phyloP scores from a whole-genome alignment of 2,113 vertebrate genomes.

The Rattus rattus region DNA sequence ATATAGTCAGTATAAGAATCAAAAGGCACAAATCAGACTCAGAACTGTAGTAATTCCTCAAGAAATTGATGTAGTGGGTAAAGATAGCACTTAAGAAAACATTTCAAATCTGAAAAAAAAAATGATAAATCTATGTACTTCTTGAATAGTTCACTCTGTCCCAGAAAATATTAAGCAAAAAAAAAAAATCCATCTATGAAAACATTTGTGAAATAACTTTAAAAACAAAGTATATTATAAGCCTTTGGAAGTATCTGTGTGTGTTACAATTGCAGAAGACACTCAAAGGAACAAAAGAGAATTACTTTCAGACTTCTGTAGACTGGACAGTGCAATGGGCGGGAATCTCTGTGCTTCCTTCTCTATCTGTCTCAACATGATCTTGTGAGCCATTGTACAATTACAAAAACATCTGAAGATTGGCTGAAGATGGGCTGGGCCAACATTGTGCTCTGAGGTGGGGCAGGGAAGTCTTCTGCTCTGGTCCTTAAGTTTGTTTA shows the following conservation, averaged over 20 bases:
- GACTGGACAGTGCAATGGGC: not conserved
- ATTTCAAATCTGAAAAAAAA: constrained; percentile 16
- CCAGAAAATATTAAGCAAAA: constrained; percentile 13
- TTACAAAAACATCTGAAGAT: not conserved
- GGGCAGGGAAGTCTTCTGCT: not conserved
- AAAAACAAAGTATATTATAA: not conserved
- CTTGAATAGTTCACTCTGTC: not conserved
- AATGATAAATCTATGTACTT: not conserved
- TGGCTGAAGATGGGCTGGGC: not conserved
- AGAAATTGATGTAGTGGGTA: not conserved
- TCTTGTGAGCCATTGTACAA: not conserved
- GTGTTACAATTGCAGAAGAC: not conserved
- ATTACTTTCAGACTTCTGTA: constrained; percentile 30
- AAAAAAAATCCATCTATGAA: not conserved
- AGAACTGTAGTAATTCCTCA: not conserved
- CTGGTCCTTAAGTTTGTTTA: not conserved
- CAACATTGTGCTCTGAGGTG: not conserved
- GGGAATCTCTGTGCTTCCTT: not conserved
- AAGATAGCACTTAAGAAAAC: constrained; percentile 51
- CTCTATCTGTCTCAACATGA: not conserved
- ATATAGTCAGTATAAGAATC: not conserved
- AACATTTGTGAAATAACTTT: constrained; percentile 11
- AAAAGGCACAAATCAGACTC: not conserved
- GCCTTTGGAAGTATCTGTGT: not conserved
- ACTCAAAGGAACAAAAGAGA: constrained; percentile 33